Evolutionary conservation across 2,888 invertebrate species (phyloP), one percentile per base, ranked within the genome.

Genomic region (Phaedon cochleariae): DNA sequence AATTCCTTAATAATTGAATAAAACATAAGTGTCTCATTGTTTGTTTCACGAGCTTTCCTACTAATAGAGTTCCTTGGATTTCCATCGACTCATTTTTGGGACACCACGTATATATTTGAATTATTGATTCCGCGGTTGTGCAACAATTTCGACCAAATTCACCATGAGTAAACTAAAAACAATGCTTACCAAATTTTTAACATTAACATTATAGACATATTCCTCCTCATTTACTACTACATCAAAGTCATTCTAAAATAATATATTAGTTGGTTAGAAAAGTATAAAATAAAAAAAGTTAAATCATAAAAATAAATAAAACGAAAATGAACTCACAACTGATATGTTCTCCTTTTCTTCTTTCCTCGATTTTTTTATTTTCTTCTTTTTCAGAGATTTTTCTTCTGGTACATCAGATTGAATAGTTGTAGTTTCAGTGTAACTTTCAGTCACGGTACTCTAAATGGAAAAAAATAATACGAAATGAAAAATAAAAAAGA

Each of bases 321-420:
- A 52, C 41, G 55, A 49, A 64, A 54, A 57, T 53, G 65, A 73
- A 86, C 88, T 88, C 83, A 90, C 90, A 85, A 90, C 89, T 70
- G 89, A 90, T 78, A 90, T 89, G 77, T 89, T 90, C 78, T 90
- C 89, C 81, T 89, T 89, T 76, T 89, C 89, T 70, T 88, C 88
- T 77, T 87, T 89, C 80, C 88, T 88, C 57, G 86, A 86, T 79
- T 89, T 90, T 83, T 89, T 90, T 62, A 87, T 85, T 79, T 88
- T 89, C 81, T 87, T 88, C 80, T 87, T 88, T 76, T 84, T 84
- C 58, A 83, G 65, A 15, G 75, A 75, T 65, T 78, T 82, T 53
- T 80, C 81, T 51, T 79, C 78, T 31, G 71, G 73, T 2, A 73
- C 71, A 57, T 73, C 74, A 4, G 76, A 71, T 64, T 80, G 78